Evolutionary conservation across 2,888 invertebrate species (phyloP).

Genomic region (Pandemis cinnamomeana): DNA sequence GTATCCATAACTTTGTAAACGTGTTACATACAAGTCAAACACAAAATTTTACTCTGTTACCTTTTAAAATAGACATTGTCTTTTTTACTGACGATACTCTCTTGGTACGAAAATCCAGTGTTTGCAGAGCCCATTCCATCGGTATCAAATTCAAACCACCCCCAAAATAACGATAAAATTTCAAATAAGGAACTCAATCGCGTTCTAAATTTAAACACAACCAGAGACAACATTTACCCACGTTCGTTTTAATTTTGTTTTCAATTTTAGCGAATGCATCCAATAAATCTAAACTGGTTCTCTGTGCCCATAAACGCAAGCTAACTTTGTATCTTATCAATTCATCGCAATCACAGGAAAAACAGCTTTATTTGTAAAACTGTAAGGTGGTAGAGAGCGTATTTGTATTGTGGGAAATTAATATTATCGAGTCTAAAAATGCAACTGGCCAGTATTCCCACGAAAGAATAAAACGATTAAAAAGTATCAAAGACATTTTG

Average conservation of each 20-base stretch:
- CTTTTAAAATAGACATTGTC: too few relatives aligned
- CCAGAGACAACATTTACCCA: slow-evolving; percentile 32
- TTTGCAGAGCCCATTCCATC: too few relatives aligned
- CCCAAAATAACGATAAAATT: not conserved
- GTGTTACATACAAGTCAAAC: not conserved
- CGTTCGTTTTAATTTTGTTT: slow-evolving; percentile 37
- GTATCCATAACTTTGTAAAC: not conserved
- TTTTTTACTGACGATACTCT: too few relatives aligned
- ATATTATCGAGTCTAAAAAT: slow-evolving; percentile 35
- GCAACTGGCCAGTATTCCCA: slow-evolving; percentile 31
- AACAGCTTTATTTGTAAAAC: not conserved
- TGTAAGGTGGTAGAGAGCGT: not conserved
- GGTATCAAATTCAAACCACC: not conserved
- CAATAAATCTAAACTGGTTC: slow-evolving; percentile 42
- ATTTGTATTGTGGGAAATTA: slow-evolving; percentile 25
- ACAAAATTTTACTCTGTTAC: too few relatives aligned
- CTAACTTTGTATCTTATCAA: slow-evolving; percentile 2
- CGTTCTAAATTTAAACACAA: slow-evolving; percentile 11
- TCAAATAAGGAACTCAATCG: slow-evolving; percentile 10
- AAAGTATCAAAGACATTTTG: slow-evolving; percentile 35
- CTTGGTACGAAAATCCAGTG: too few relatives aligned
- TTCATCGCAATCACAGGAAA: not conserved
- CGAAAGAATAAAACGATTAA: slow-evolving; percentile 32
- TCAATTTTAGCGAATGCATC: slow-evolving; percentile 40
- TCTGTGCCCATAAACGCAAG: slow-evolving; percentile 38